These are phyloP conservation scores for Tetramorium bicarinatum DNA, from an alignment of 2,888 invertebrate species.

Conservation along the genomic window DNA sequence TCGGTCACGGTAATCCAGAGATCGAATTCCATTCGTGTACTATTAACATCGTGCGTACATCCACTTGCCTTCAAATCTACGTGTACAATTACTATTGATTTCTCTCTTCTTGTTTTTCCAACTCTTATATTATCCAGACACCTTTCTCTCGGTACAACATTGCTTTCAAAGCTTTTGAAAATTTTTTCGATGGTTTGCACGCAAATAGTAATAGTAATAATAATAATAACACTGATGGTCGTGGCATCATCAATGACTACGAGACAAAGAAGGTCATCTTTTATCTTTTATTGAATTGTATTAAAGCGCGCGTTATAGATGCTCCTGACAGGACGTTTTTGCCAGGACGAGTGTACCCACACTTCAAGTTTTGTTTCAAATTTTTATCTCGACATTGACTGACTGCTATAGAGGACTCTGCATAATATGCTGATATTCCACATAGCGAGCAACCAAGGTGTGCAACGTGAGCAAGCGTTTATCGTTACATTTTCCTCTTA, in stretches of 20 bases:
- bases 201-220: constrained; percentile 80
- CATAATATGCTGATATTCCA: constrained; percentile 77
- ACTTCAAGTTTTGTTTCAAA: constrained; percentile 38
- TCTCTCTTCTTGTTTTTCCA: constrained; percentile 39
- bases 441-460: constrained; percentile 67
- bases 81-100: constrained; percentile 26
- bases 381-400: constrained; percentile 76
- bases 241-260: constrained; percentile 71
- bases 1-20: constrained; percentile 25
- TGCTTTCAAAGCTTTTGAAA: constrained; percentile 79
- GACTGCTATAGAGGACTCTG: constrained; percentile 83
- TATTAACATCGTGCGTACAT: constrained; percentile 15
- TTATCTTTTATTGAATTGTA: constrained; percentile 40
- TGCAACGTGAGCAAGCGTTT: constrained; percentile 37
- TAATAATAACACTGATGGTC: constrained; percentile 79
- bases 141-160: constrained; percentile 80
- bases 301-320: constrained; percentile 31
- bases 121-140: constrained; percentile 64
- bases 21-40: constrained; percentile 26
- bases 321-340: constrained; percentile 58
- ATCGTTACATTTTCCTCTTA: constrained; percentile 48
- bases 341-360: constrained; percentile 15
- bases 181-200: constrained; percentile 79
- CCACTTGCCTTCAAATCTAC: constrained; percentile 35
- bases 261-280: constrained; percentile 52